Conservation (phyloP, 2,113 vertebrate species). For the Rhinolophus sinicus region DNA sequence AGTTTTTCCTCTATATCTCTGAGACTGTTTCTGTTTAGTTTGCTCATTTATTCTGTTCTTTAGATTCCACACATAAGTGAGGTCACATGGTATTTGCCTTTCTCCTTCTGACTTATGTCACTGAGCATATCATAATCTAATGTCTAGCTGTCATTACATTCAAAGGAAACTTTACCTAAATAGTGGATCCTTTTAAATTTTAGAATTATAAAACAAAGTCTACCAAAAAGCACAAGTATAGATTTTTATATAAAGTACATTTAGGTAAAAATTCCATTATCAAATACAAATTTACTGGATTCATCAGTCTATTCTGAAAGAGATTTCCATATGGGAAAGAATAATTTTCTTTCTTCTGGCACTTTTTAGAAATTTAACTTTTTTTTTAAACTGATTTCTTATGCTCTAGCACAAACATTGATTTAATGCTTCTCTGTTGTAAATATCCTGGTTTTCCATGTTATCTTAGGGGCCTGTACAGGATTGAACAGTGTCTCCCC, state of each 20-base stretch:
- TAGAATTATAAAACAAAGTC: constrained; percentile 13
- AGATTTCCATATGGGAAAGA: neutral
- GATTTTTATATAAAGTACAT: constrained; percentile 30
- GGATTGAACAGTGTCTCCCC: neutral
- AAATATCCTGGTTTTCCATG: neutral
- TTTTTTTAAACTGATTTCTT: neutral
- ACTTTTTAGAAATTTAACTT: neutral
- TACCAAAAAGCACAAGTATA: neutral
- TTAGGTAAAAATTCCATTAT: constrained; percentile 24
- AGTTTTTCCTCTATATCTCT: too few relatives aligned
- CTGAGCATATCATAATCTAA: neutral
- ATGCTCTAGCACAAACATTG: neutral
- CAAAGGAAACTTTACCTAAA: constrained; percentile 16
- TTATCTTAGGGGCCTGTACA: neutral
- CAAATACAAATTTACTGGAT: constrained; percentile 6
- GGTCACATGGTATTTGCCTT: too few relatives aligned
- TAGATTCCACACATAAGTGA: too few relatives aligned
- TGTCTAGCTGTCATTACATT: neutral
- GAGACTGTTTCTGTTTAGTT: too few relatives aligned
- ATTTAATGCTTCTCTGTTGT: neutral
- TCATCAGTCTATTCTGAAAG: constrained; percentile 16
- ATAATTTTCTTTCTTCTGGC: constrained; percentile 30
- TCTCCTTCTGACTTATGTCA: too few relatives aligned
- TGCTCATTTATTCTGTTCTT: too few relatives aligned
- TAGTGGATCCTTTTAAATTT: neutral